Percentiles rank a stretch among this genome's conserved stretches.
Conservation (phyloP, 2,888 invertebrate genomes). For the Amphipyra tragopoginis region DNA sequence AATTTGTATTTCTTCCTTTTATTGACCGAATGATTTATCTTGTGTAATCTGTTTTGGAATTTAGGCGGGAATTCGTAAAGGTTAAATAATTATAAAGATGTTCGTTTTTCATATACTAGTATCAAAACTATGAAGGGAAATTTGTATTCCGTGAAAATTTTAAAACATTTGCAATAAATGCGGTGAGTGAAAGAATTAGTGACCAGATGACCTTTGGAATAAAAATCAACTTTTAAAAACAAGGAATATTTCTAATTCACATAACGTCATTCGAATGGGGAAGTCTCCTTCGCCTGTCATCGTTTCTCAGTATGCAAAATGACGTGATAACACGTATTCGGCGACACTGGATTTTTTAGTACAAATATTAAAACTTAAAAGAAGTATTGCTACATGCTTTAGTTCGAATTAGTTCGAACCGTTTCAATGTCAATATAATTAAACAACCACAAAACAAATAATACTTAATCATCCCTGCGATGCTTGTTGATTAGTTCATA, state of each 20-base stretch:
- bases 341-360: neutral
- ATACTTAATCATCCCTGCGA: slow-evolving; percentile 30
- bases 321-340: neutral
- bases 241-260: no score
- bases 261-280: no score
- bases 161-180: no score
- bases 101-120: neutral
- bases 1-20: slow-evolving; percentile 24
- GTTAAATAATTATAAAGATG: neutral
- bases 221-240: no score
- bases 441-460: slow-evolving; percentile 31
- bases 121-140: neutral
- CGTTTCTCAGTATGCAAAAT: no score
- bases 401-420: neutral
- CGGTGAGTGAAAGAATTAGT: no score
- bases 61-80: neutral
- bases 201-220: no score
- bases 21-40: slow-evolving; percentile 3
- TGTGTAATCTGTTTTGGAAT: slow-evolving; percentile 2
- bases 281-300: neutral
- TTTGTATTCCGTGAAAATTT: no score
- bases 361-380: neutral
- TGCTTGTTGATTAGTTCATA: slow-evolving; percentile 44
- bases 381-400: no score
- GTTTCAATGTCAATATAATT: slow-evolving; percentile 5